phyloP scores from a whole-genome alignment of 2,797 vertebrate species.

The Pelobates cultripes region DNA sequence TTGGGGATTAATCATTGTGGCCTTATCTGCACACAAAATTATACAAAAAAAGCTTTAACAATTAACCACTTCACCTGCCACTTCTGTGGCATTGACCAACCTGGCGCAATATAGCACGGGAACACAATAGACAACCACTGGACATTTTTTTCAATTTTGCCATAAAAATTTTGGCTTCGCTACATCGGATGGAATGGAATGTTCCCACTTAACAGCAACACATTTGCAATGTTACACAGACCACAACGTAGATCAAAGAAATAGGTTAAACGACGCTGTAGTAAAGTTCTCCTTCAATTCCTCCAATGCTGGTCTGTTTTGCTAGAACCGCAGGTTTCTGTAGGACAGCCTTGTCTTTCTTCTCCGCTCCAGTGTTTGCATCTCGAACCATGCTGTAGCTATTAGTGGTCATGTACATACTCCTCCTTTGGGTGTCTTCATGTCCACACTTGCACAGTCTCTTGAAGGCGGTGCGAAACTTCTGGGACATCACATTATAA shows the following conservation, averaged over 20 bases:
- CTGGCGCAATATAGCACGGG: too few species aligned
- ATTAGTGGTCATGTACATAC: slow-evolving; percentile 61
- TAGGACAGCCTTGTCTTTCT: slow-evolving; percentile 25
- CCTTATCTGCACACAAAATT: too few species aligned
- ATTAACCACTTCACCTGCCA: too few species aligned
- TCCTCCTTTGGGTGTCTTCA: slow-evolving; percentile 60
- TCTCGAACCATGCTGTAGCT: slow-evolving; percentile 64
- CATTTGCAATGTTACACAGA: background rate
- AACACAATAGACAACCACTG: background rate
- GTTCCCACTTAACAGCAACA: background rate
- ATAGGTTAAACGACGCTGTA: slow-evolving; percentile 52
- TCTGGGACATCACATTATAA: slow-evolving; percentile 84
- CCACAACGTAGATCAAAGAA: background rate
- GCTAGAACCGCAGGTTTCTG: background rate
- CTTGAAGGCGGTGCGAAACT: slow-evolving; percentile 77
- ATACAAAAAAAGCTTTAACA: too few species aligned
- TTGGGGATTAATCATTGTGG: too few species aligned
- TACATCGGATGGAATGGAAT: background rate
- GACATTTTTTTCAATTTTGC: background rate
- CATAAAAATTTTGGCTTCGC: background rate
- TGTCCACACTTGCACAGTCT: slow-evolving; percentile 73
- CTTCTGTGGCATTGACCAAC: too few species aligned
- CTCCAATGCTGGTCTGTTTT: background rate
- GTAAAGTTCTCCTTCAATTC: slow-evolving; percentile 27
- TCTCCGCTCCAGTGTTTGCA: slow-evolving; percentile 53